phyloP scores from a whole-genome alignment of 2,113 vertebrate species.

The Tamias sibiricus region DNA sequence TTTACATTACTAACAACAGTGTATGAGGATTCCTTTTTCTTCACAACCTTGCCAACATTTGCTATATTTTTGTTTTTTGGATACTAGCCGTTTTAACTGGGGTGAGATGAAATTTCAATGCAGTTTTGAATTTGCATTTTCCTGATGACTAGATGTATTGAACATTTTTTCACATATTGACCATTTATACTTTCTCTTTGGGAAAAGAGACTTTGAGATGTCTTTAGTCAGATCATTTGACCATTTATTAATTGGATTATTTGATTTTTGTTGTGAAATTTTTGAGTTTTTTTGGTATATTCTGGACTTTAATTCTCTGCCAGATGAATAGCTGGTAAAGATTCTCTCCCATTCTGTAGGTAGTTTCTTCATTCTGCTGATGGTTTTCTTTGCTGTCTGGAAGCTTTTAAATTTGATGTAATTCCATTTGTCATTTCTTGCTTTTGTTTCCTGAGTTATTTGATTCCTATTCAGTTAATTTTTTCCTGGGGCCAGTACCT shows the following conservation, averaged over 20 bases:
- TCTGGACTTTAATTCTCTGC: neutral
- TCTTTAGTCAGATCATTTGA: neutral
- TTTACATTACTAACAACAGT: neutral
- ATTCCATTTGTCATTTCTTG: neutral
- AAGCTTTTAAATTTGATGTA: neutral
- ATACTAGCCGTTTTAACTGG: neutral
- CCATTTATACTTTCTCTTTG: neutral
- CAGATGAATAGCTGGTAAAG: too few relatives aligned
- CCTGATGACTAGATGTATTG: neutral
- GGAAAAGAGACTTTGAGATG: neutral
- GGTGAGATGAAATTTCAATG: neutral
- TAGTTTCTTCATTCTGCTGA: neutral
- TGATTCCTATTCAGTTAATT: neutral
- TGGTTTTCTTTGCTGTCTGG: neutral
- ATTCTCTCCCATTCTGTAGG: neutral
- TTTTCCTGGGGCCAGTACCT: neutral
- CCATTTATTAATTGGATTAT: neutral
- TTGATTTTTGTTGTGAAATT: neutral
- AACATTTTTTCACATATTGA: neutral
- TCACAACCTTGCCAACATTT: neutral
- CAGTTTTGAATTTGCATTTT: neutral
- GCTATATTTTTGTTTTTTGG: neutral
- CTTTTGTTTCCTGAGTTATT: neutral
- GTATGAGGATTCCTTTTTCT: neutral
- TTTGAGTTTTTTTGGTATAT: neutral